Evolutionary conservation across 2,113 vertebrate species (phyloP), one percentile per base, ranked within the genome.

Genomic region (Leptobrachium leishanense): DNA sequence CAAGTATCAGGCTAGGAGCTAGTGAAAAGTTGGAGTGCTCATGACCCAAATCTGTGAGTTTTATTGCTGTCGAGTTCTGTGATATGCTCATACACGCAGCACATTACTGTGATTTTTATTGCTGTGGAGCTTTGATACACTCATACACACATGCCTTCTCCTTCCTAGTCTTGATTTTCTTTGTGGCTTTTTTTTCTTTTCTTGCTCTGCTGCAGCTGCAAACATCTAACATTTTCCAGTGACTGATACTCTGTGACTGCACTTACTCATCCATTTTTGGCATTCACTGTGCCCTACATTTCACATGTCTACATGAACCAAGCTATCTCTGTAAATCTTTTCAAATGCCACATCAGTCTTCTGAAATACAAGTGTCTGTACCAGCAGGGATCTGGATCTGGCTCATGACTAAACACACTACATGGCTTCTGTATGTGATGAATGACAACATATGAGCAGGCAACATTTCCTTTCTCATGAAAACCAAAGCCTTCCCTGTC

Each of bases 221-320:
- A 12, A 15, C 9, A 59, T 12, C 55, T 59, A 59, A 59, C 13
- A 59, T 59, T 59, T 59, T 59, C 55, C 55, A 10, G 55, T 59
- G 55, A 59, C 55, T 11, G 13, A 59, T 59, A 50, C 46, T 50
- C 46, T 50, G 46, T 59, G 55, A 59, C 3, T 59, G 55, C 55
- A 59, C 55, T 59, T 59, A 59, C 55, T 59, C 55, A 59, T 15
- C 46, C 46, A 50, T 59, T 59, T 54, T 59, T 59, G 55, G 55
- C 55, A 13, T 15, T 31, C 20, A 31, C 20, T 59, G 55, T 15
- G 11, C 13, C 55, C 55, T 12, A 59, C 3, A 59, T 12, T 3
- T 15, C 13, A 15, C 6, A 59, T 11, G 13, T 12, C 4, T 59
- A 8, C 55, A 11, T 11, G 3, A 15, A 15, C 11, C 13, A 4